phyloP scores from a whole-genome alignment of 2,888 invertebrate species.

The Tromatobia lineatoria region DNA sequence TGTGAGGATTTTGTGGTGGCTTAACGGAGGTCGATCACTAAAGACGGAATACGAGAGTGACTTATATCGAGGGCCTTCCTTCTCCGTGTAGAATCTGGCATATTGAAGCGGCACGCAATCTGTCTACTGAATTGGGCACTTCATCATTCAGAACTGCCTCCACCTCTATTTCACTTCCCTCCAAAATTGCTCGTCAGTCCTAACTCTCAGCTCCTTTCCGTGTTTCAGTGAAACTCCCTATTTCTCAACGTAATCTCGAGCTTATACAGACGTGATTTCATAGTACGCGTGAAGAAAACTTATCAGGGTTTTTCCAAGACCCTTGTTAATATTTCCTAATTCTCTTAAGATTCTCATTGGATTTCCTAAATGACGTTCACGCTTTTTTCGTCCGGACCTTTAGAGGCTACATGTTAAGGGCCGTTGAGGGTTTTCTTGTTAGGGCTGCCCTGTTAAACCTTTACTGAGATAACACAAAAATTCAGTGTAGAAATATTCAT shows the following conservation, averaged over 20 bases:
- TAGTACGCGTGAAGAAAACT: neutral
- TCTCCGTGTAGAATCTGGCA: slow-evolving; percentile 43
- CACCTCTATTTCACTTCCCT: neutral
- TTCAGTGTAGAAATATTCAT: too few species aligned
- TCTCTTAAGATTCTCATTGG: too few species aligned
- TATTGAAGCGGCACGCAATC: slow-evolving; percentile 67
- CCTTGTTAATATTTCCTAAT: too few species aligned
- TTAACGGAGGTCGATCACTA: neutral
- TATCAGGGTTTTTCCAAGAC: neutral
- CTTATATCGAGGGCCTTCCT: slow-evolving; percentile 31
- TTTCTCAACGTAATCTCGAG: slow-evolving; percentile 2
- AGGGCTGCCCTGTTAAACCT: too few species aligned
- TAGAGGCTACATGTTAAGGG: too few species aligned
- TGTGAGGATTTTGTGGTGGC: neutral
- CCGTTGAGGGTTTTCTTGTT: too few species aligned
- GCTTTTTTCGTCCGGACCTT: too few species aligned
- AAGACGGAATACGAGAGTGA: slow-evolving; percentile 17
- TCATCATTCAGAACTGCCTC: slow-evolving; percentile 29
- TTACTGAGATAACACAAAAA: too few species aligned
- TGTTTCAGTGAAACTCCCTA: neutral
- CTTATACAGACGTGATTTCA: neutral
- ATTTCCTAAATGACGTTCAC: too few species aligned
- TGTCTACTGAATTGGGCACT: slow-evolving; percentile 61
- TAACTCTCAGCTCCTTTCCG: slow-evolving; percentile 4
- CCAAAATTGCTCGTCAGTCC: slow-evolving; percentile 11